Evolutionary conservation across 2,113 vertebrate genomes (phyloP).

Genomic region (Pitta sordida): DNA sequence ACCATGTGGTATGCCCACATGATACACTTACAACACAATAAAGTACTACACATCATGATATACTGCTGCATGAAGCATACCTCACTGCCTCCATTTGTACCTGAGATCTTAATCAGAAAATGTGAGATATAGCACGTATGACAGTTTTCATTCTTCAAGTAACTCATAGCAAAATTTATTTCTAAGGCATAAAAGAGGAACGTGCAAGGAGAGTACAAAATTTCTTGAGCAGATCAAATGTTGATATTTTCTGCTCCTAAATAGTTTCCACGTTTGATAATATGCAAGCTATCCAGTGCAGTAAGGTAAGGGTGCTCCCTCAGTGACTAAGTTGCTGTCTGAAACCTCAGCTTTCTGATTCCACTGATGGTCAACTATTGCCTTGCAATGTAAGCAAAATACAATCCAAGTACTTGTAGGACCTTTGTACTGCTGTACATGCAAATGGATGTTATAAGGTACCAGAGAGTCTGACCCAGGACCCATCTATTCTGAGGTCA

Average conservation of each 20-base stretch:
- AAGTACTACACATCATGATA: background rate
- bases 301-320: background rate
- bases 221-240: background rate
- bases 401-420: background rate
- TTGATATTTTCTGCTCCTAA: background rate
- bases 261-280: background rate
- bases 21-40: background rate
- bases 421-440: background rate
- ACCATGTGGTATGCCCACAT: background rate
- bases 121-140: background rate
- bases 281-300: accelerated
- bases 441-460: background rate
- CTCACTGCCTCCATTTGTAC: background rate
- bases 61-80: background rate
- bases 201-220: background rate
- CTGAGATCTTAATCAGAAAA: background rate
- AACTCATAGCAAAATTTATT: background rate
- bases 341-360: background rate
- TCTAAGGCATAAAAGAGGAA: background rate
- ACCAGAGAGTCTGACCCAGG: background rate
- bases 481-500: background rate
- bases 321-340: background rate
- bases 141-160: background rate
- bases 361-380: background rate
- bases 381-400: background rate